Percentiles rank a stretch among this genome's conserved stretches.
Evolutionary conservation across 2,888 invertebrate species (phyloP).

Genomic region (Thymelicus acteon): DNA sequence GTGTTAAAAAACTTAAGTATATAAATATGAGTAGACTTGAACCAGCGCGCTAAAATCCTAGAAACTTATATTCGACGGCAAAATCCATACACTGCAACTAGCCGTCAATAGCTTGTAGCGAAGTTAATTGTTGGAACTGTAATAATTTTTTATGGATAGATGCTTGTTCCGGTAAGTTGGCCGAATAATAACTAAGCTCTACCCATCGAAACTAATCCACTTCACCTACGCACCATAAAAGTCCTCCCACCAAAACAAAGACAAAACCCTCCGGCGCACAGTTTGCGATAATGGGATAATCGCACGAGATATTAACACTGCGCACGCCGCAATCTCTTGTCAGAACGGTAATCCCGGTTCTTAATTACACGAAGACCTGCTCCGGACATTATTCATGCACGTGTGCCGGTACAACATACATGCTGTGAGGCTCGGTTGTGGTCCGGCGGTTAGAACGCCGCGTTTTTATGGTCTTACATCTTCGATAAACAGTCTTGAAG

Average conservation of each 20-base stretch:
- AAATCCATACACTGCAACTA: too few relatives aligned
- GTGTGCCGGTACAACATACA: conserved; percentile 4
- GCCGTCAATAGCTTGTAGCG: too few relatives aligned
- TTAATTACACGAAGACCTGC: conserved; percentile 31
- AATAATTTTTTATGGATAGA: too few relatives aligned
- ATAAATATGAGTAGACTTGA: too few relatives aligned
- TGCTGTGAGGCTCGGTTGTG: not conserved
- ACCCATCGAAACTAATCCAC: not conserved
- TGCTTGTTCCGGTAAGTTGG: too few relatives aligned
- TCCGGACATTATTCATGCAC: conserved; percentile 27
- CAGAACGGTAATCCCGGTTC: conserved; percentile 29
- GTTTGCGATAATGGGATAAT: conserved; percentile 17
- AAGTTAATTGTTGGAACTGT: too few relatives aligned
- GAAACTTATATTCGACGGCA: too few relatives aligned
- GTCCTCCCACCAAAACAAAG: not conserved
- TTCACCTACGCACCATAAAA: not conserved
- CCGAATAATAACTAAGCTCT: not conserved
- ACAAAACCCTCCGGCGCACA: not conserved
- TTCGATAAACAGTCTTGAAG: too few relatives aligned
- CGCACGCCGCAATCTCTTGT: conserved; percentile 27
- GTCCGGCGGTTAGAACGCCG: not conserved
- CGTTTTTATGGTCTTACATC: not conserved
- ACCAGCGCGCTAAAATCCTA: too few relatives aligned
- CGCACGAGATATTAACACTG: conserved; percentile 25
- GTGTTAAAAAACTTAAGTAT: too few relatives aligned